A percentile compares a stretch with the other conserved stretches of the same genome.
phyloP scores from a whole-genome alignment of 1,140 invertebrate species.

The Ridgeia piscesae region DNA sequence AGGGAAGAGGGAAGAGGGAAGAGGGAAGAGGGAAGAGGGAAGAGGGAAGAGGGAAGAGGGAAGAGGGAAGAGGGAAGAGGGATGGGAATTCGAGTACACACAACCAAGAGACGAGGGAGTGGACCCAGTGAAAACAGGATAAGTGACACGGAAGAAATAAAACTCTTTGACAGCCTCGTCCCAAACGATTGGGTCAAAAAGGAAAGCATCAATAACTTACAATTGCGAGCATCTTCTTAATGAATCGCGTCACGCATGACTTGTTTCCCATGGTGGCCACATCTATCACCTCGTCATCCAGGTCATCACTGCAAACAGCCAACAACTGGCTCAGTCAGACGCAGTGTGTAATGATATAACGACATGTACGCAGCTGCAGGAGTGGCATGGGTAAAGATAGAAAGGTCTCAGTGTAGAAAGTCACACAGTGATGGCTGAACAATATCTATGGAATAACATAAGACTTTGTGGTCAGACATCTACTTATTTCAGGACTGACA shows the following conservation, averaged over 20 bases:
- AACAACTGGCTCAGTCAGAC: not conserved
- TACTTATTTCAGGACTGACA: not conserved
- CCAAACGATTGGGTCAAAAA: not conserved
- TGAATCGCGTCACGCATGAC: constrained; percentile 88
- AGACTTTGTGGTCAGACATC: not conserved
- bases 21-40: too few species aligned
- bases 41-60: too few species aligned
- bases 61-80: too few species aligned
- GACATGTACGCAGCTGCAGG: not conserved
- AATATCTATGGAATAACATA: not conserved
- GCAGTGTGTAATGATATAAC: not conserved
- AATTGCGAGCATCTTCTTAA: constrained; percentile 83
- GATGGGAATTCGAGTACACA: too few species aligned
- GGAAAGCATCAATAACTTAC: constrained; percentile 60
- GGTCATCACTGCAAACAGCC: constrained; percentile 22
- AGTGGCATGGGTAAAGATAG: not conserved
- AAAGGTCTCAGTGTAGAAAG: not conserved
- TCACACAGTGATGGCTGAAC: not conserved
- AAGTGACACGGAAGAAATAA: too few species aligned
- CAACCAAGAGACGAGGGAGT: too few species aligned
- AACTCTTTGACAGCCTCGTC: too few species aligned
- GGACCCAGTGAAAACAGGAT: too few species aligned
- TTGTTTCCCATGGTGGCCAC: constrained; percentile 72
- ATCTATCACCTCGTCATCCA: constrained; percentile 55
- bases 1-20: too few species aligned